Evolutionary conservation across 2,888 invertebrate species (phyloP).

Genomic region (Seira musarum): DNA sequence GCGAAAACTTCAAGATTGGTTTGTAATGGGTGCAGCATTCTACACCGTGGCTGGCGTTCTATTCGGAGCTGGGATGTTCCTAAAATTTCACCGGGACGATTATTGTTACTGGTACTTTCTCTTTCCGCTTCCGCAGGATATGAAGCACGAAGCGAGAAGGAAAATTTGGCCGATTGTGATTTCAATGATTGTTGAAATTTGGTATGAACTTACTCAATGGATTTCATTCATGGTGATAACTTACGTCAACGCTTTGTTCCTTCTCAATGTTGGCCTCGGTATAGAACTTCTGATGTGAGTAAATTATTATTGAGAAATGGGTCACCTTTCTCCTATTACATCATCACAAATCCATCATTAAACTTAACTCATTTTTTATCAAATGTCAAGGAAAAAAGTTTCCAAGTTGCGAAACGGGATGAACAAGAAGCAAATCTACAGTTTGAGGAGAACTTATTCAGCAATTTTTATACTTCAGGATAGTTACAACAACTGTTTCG

Average conservation of each 20-base stretch:
- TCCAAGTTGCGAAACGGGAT: background rate
- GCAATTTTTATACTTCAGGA: conserved; percentile 4
- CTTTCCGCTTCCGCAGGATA: conserved; percentile 9
- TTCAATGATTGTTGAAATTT: conserved; percentile 17
- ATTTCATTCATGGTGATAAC: conserved; percentile 27
- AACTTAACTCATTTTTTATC: background rate
- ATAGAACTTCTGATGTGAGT: conserved; percentile 18
- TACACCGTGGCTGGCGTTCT: conserved; percentile 9
- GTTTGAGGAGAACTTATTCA: conserved; percentile 9
- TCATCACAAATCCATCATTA: background rate
- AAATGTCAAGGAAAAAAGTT: background rate
- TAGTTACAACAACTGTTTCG: conserved; percentile 9
- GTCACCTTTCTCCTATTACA: background rate
- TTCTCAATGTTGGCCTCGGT: conserved; percentile 15
- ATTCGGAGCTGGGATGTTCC: conserved; percentile 29
- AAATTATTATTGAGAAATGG: background rate
- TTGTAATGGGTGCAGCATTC: conserved; percentile 29
- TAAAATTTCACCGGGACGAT: conserved; percentile 10
- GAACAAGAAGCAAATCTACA: background rate
- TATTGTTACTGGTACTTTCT: conserved; percentile 43
- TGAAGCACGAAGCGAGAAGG: conserved; percentile 23
- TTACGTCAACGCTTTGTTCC: conserved; percentile 24
- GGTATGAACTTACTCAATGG: conserved; percentile 30
- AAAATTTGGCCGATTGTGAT: conserved; percentile 22
- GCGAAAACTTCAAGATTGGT: conserved; percentile 28